phyloP scores from a whole-genome alignment of 2,113 vertebrate genomes.

The Misgurnus mizolepis region DNA sequence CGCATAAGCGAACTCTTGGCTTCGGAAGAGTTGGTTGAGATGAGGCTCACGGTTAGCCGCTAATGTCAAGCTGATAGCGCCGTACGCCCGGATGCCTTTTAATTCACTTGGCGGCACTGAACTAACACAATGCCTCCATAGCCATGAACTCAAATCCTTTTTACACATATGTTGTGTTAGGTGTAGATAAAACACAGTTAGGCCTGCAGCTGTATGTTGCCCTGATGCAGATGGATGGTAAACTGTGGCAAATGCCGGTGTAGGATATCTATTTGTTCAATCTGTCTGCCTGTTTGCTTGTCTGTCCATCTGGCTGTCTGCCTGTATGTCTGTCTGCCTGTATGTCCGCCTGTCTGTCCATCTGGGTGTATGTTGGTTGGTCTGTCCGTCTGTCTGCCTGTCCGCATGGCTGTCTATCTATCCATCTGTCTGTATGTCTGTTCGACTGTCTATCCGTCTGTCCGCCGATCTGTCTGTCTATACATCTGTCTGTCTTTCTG shows the following conservation, averaged over 20 bases:
- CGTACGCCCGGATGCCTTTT: constrained; percentile 15
- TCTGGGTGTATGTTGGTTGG: too few species aligned
- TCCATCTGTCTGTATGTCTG: not conserved
- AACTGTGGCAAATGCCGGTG: not conserved
- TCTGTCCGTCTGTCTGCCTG: not conserved
- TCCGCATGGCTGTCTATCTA: constrained; percentile 27
- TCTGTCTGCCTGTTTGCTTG: too few species aligned
- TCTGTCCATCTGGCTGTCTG: too few species aligned
- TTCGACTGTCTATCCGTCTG: too few species aligned
- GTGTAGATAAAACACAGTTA: constrained; percentile 32
- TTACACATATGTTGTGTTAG: constrained; percentile 34
- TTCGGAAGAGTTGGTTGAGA: constrained; percentile 14
- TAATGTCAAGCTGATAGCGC: constrained; percentile 25
- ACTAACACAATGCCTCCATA: constrained; percentile 34
- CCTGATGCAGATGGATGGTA: not conserved
- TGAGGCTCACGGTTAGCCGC: not conserved
- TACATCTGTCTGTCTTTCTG: not conserved
- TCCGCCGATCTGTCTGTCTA: constrained; percentile 8
- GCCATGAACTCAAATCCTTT: constrained; percentile 28
- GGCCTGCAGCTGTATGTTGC: not conserved
- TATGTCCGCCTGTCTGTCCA: too few species aligned
- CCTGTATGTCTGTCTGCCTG: too few species aligned
- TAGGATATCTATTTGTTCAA: not conserved
- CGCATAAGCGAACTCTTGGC: constrained; percentile 47
- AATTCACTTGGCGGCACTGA: constrained; percentile 16